phyloP scores from a whole-genome alignment of 2,797 vertebrate species.

The Mormyrus hasselquistii region DNA sequence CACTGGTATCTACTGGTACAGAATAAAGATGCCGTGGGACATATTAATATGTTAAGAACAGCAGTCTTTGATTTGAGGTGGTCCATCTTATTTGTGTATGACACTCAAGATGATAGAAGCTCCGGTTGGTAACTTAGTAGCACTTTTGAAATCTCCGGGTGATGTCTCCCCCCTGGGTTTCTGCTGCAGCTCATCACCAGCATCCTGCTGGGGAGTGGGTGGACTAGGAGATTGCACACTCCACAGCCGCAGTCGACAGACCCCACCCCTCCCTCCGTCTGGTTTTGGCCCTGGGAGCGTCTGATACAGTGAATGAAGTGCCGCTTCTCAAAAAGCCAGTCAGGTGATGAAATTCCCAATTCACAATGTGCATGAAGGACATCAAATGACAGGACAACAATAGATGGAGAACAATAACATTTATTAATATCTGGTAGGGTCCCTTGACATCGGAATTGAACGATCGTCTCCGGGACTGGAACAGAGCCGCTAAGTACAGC shows the following conservation, averaged over 20 bases:
- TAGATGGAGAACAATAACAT: background rate
- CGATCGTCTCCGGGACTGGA: background rate
- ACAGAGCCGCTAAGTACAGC: background rate
- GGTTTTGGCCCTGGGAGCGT: background rate
- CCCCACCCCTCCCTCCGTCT: background rate
- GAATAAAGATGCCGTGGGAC: background rate
- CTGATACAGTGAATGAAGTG: background rate
- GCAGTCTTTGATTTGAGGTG: background rate
- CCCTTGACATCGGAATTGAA: conserved; percentile 12
- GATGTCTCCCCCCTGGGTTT: background rate
- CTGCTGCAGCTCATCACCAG: background rate
- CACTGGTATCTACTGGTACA: background rate
- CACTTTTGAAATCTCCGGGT: background rate
- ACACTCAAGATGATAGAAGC: background rate
- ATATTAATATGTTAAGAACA: background rate
- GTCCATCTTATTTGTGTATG: background rate
- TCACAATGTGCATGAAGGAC: background rate
- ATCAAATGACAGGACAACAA: background rate
- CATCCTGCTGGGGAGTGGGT: background rate
- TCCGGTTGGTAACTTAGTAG: background rate
- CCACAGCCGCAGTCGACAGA: background rate
- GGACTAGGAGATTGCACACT: background rate
- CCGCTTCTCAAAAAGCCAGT: background rate
- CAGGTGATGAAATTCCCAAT: background rate
- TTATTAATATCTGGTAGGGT: background rate